phyloP scores from a whole-genome alignment of 1,140 invertebrate genomes.

The Cepaea nemoralis region DNA sequence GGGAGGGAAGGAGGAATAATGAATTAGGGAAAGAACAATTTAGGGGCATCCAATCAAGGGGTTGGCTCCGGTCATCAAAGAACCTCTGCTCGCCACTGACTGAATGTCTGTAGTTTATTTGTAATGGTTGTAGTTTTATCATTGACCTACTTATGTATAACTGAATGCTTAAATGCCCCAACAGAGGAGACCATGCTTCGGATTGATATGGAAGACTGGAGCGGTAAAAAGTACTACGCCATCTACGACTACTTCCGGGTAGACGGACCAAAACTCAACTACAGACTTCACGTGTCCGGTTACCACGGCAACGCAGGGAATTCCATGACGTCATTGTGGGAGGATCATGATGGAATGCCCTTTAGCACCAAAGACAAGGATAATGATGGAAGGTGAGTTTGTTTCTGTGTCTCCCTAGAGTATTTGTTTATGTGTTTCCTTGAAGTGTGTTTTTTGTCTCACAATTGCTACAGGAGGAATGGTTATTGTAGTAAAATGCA shows the following conservation, averaged over 20 bases:
- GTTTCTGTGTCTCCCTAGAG: neutral
- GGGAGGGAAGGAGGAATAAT: too few relatives aligned
- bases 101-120: too few relatives aligned
- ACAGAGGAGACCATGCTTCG: constrained; percentile 74
- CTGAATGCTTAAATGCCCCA: too few relatives aligned
- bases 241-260: constrained; percentile 80
- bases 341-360: constrained; percentile 78
- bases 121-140: too few relatives aligned
- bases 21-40: too few relatives aligned
- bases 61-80: too few relatives aligned
- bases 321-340: constrained; percentile 67
- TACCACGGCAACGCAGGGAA: constrained; percentile 77
- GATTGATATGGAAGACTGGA: constrained; percentile 79
- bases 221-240: constrained; percentile 74
- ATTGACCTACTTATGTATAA: too few relatives aligned
- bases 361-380: constrained; percentile 81
- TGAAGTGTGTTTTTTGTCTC: too few relatives aligned
- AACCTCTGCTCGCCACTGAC: too few relatives aligned
- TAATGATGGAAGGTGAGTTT: constrained; percentile 77
- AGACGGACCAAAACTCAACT: constrained; percentile 78
- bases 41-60: too few relatives aligned
- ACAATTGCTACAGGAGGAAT: too few relatives aligned
- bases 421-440: neutral
- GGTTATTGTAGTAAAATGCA: too few relatives aligned
- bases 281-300: constrained; percentile 77